These are phyloP conservation scores for Pyrrhosoma nymphula DNA, from an alignment of 2,888 invertebrate genomes.

Conservation along the genomic window DNA sequence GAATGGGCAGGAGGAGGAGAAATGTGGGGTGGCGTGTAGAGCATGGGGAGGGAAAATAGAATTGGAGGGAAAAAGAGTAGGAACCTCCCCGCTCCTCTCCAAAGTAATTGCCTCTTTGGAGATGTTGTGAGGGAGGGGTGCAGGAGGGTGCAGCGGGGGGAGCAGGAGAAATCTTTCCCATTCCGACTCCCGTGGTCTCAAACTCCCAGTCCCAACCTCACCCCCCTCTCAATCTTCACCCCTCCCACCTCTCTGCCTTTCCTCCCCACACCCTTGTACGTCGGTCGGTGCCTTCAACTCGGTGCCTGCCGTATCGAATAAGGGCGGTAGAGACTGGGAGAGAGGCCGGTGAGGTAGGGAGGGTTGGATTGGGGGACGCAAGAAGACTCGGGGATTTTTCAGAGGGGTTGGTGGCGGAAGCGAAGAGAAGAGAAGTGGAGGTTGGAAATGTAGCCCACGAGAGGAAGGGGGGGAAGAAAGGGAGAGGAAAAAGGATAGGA, in stretches of 20 bases:
- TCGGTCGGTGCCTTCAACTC: not conserved
- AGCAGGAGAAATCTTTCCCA: not conserved
- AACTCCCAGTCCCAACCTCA: not conserved
- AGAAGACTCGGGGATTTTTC: no score
- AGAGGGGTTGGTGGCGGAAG: not conserved
- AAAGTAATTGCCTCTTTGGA: conserved; percentile 11
- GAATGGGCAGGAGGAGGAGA: not conserved
- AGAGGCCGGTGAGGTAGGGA: not conserved
- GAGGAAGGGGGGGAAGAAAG: not conserved
- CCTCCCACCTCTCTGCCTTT: not conserved
- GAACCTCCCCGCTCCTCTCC: not conserved
- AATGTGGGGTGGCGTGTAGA: not conserved
- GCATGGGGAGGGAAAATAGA: not conserved
- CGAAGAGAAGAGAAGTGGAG: not conserved
- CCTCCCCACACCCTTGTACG: not conserved
- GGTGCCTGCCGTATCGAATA: not conserved
- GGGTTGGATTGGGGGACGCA: no score
- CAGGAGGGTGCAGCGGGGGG: not conserved
- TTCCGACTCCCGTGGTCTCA: not conserved
- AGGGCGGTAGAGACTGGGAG: not conserved
- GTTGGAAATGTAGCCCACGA: not conserved
- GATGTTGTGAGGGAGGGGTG: not conserved
- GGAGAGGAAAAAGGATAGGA: not conserved
- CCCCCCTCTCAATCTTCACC: not conserved
- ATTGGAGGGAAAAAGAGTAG: not conserved